A percentile compares a stretch with the other conserved stretches of the same genome.
Evolutionary conservation across 1,140 invertebrate genomes (phyloP).

Genomic region (Zaprionus nigranus): DNA sequence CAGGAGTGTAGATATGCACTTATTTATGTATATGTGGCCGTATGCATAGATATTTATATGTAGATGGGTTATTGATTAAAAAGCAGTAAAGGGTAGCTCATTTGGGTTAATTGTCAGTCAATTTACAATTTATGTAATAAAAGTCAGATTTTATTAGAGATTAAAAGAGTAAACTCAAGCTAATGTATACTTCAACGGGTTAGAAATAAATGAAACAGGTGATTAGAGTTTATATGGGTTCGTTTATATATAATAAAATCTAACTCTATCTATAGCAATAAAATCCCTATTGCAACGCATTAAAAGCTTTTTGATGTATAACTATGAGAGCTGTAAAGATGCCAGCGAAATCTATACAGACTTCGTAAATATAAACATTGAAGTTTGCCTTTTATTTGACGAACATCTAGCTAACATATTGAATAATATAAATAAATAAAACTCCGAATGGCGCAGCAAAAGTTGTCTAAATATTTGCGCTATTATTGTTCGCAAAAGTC

Average conservation of each 20-base stretch:
- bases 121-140: background rate
- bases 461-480: background rate
- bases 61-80: constrained; percentile 14
- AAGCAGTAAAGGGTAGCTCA: background rate
- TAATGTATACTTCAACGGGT: fast-evolving
- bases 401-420: background rate
- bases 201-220: background rate
- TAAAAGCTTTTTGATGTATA: too few species aligned
- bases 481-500: background rate
- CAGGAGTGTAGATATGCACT: background rate
- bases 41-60: background rate
- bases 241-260: too few species aligned
- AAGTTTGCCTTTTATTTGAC: background rate
- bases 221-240: too few species aligned
- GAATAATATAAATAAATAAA: too few species aligned
- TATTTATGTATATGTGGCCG: background rate
- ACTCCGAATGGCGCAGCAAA: background rate
- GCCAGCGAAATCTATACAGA: too few species aligned
- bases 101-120: background rate
- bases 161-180: background rate
- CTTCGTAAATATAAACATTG: too few species aligned
- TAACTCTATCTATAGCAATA: background rate
- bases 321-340: background rate
- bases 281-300: background rate
- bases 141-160: background rate